A percentile compares a stretch with the other conserved stretches of the same genome.
Evolutionary conservation across 2,888 invertebrate species (phyloP).

Genomic region (Selenia dentaria): DNA sequence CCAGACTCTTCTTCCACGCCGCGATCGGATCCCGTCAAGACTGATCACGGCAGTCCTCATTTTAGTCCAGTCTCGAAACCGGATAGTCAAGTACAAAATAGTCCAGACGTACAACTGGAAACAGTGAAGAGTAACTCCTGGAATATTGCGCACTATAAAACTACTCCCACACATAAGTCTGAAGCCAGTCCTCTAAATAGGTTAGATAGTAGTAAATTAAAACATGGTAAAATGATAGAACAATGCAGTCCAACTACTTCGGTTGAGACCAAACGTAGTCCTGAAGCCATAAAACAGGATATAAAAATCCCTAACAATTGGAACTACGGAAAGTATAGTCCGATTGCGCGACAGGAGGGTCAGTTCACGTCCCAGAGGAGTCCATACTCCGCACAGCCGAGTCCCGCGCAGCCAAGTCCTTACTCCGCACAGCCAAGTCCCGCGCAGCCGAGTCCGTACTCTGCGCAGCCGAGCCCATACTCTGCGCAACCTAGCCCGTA

Average conservation of each 20-base stretch:
- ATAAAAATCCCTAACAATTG: slow-evolving; percentile 72
- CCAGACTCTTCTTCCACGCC: slow-evolving; percentile 78
- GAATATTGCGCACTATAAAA: slow-evolving; percentile 73
- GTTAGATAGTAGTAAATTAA: slow-evolving; percentile 71
- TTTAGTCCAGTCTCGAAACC: slow-evolving; percentile 77
- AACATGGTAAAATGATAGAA: slow-evolving; percentile 70
- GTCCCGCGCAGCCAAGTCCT: slow-evolving; percentile 70
- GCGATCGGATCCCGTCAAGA: slow-evolving; percentile 62
- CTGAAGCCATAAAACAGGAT: slow-evolving; percentile 71
- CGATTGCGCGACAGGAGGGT: slow-evolving; percentile 74
- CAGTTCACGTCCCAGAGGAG: slow-evolving; percentile 76
- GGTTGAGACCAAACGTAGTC: slow-evolving; percentile 74
- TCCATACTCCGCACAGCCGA: slow-evolving; percentile 77
- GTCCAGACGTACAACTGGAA: slow-evolving; percentile 69
- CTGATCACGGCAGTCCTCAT: slow-evolving; percentile 68
- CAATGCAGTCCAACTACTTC: slow-evolving; percentile 80
- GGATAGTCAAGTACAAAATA: slow-evolving; percentile 75
- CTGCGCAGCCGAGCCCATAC: slow-evolving; percentile 74
- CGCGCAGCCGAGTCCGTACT: slow-evolving; percentile 78
- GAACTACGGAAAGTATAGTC: slow-evolving; percentile 75
- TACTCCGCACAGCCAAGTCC: slow-evolving; percentile 3
- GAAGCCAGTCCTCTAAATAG: slow-evolving; percentile 77
- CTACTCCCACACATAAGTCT: slow-evolving; percentile 73
- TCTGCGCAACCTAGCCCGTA: slow-evolving; percentile 77
- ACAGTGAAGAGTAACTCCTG: slow-evolving; percentile 65